Evolutionary conservation across 1,140 invertebrate genomes (phyloP), one percentile per base, ranked within the genome.

Genomic region (Drosophila seguyi): DNA sequence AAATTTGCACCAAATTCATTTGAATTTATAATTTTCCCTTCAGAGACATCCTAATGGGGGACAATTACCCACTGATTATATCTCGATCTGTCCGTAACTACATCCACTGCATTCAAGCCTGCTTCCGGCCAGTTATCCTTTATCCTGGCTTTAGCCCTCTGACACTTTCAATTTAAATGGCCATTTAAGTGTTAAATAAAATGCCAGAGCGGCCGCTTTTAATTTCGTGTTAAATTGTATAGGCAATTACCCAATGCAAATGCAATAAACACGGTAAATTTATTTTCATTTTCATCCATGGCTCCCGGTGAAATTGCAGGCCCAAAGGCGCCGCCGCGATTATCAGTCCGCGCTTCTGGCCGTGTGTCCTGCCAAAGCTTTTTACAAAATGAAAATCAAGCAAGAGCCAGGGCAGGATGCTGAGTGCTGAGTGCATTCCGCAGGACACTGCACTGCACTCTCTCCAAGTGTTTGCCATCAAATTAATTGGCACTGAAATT

Each of bases 401-500:
- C 31, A 25, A 16, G 29, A 13, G 52, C 20, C 52, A 25, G 52
- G 34, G 31, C 31, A 10, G 31, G 31, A 22, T 55, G 31, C 59
- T 39, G 38, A 44, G 25, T 55, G 31, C 59, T 58, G 38, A 57
- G 39, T 50, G 57, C 53, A 56, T 56, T 56, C 53, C 53, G 53
- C 53, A 59, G 31, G 39, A 62, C 44, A 47, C 44, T 45, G 44
- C 22, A 22, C 47, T 18, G 75, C 60, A 62, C 66, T 58, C 67
- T 25, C 41, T 67, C 73, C 63, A 87, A 88, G 85, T 87, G 81
- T 87, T 87, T 87, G 84, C 84, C 76, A 87, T 87, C 80, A 87
- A 87, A 87, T 87, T 87, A 87, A 87, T 87, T 87, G 84, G 84
- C 84, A 87, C 85, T 87, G 87, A 87, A 87, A 87, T 87, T 87